Percentiles rank a stretch among this genome's conserved stretches.
These are phyloP conservation scores for Polyploca ridens DNA, from an alignment of 2,888 invertebrate species.

Conservation along the genomic window DNA sequence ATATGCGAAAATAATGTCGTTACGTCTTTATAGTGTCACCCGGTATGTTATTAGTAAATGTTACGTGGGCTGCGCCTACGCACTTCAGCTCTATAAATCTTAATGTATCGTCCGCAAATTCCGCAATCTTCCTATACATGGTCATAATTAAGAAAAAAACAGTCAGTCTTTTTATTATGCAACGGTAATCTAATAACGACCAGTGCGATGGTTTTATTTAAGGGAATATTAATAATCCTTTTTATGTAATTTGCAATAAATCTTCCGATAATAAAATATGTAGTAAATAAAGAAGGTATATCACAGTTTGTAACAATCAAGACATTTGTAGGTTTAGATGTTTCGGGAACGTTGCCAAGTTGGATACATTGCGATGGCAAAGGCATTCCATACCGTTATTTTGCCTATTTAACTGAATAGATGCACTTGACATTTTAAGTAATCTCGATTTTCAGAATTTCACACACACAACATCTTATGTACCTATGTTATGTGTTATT, in stretches of 20 bases:
- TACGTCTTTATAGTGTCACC: constrained; percentile 43
- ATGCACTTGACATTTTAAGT: constrained; percentile 35
- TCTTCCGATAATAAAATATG: no score
- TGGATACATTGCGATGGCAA: constrained; percentile 25
- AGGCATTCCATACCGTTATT: constrained; percentile 41
- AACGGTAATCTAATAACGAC: background rate
- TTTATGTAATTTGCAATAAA: background rate
- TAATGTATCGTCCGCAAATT: constrained; percentile 51
- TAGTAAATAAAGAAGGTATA: background rate
- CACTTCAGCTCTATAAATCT: constrained; percentile 56
- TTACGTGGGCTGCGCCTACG: constrained; percentile 67
- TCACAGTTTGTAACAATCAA: background rate
- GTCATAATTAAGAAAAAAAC: constrained; percentile 10
- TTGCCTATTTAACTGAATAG: constrained; percentile 42
- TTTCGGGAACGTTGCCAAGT: constrained; percentile 51
- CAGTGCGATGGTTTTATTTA: background rate
- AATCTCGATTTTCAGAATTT: background rate
- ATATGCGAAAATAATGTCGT: constrained; percentile 47
- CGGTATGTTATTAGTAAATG: constrained; percentile 44
- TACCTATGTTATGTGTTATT: no score
- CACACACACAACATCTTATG: no score
- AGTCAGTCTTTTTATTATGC: background rate
- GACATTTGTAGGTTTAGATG: constrained; percentile 17
- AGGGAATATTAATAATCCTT: background rate
- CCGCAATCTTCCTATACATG: constrained; percentile 31